Evolutionary conservation across 2,113 vertebrate genomes (phyloP).

Genomic region (Coptodon bakossiorum): DNA sequence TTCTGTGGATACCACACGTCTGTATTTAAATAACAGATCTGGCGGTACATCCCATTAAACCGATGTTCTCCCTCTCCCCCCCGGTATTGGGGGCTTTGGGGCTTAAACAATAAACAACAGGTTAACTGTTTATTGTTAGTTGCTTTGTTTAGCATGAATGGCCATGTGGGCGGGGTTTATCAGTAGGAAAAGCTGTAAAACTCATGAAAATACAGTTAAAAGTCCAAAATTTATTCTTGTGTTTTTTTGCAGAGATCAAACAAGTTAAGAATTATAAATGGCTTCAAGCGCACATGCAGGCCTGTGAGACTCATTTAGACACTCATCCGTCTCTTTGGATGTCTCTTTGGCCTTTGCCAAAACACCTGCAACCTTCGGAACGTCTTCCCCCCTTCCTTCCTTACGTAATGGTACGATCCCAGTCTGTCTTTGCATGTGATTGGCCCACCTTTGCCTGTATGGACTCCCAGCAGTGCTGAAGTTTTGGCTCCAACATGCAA

Average conservation of each 20-base stretch:
- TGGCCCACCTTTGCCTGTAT: not conserved
- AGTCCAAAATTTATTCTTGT: not conserved
- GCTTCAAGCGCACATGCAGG: not conserved
- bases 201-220: not conserved
- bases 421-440: not conserved
- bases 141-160: not conserved
- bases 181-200: not conserved
- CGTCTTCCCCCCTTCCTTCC: not conserved
- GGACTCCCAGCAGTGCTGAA: not conserved
- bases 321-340: not conserved
- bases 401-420: not conserved
- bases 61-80: not conserved
- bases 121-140: not conserved
- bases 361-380: not conserved
- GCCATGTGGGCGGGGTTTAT: not conserved
- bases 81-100: not conserved
- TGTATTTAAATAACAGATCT: not conserved
- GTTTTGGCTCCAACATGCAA: not conserved
- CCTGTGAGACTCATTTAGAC: not conserved
- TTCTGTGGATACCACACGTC: not conserved
- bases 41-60: not conserved
- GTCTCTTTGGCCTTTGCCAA: not conserved
- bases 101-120: not conserved
- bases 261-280: not conserved
- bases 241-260: not conserved